Evolutionary conservation across 2,888 invertebrate genomes (phyloP), one percentile per base, ranked within the genome.

Genomic region (Proisotoma minuta): DNA sequence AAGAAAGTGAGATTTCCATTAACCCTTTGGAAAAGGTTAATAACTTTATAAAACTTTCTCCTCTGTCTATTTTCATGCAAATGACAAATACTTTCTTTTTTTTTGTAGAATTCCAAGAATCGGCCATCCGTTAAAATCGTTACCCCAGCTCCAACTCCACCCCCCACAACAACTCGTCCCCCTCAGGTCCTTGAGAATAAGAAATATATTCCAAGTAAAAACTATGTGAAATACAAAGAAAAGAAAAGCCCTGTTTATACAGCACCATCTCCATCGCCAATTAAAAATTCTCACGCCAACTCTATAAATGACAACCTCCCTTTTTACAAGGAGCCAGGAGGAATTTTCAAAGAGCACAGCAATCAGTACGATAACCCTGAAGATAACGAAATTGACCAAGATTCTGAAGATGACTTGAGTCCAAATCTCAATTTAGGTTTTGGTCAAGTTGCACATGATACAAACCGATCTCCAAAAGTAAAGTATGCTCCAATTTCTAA

Each of bases 281-380:
- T 62, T 1, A 69, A 71, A 26, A 68, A 63, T 60, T 28, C 43
- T 29, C 49, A 22, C n/a, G 49, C 49, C 4, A 54, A 60, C 18
- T 53, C 60, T 47, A 34, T 58, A 8, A 63, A 71, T 28, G 70
- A 71, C 8, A 66, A 69, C 34, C 62, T 73, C 8, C 73, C 73
- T 8, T 73, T 73, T 60, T 73, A 70, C 56, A 73, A 72, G 18
- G 73, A 73, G 52, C 66, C 70, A 2, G 73, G 73, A 0, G 73
- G 73, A 15, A 59, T 72, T 51, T 73, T 73, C 51, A 71, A 69
- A 52, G 62, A 66, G 26, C 50, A 56, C 18, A 5, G 4, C 8
- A 28, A 26, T n/a, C 40, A 40, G 4, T 20, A 56, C 18, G 8
- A 18, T 5, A 56, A 56, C 12, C 10, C 4, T 10, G 43, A 5